Conservation (phyloP, 2,888 invertebrate species). For the Magallana nippona region DNA sequence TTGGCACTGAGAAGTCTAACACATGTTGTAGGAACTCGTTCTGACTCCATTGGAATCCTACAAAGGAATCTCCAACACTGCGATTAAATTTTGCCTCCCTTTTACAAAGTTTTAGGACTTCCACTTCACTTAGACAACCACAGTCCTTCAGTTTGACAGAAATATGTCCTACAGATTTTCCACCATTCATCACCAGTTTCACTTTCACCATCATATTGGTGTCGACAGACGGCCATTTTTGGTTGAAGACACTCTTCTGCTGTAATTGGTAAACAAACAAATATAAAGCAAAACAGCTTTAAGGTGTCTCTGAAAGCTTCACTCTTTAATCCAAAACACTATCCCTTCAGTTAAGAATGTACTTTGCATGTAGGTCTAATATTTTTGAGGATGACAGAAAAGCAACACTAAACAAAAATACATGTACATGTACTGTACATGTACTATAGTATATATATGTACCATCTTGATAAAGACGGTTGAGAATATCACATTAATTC, state of each 20-base stretch:
- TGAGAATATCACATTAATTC: too few species aligned
- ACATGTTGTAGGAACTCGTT: slow-evolving; percentile 8
- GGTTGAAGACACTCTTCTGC: slow-evolving; percentile 67
- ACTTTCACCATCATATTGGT: slow-evolving; percentile 52
- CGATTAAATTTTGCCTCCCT: not conserved
- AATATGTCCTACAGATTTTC: not conserved
- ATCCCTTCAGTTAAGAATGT: not conserved
- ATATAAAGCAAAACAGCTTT: not conserved
- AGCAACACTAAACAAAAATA: too few species aligned
- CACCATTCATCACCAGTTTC: not conserved
- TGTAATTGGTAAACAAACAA: slow-evolving; percentile 49
- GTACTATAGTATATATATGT: too few species aligned
- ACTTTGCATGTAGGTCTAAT: too few species aligned
- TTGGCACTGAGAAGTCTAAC: slow-evolving; percentile 9
- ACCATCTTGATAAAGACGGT: too few species aligned
- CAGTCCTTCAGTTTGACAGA: not conserved
- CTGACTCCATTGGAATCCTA: not conserved
- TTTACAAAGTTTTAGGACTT: not conserved
- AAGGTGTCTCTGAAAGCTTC: not conserved
- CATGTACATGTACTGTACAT: too few species aligned
- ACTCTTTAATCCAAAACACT: not conserved
- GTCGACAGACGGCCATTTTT: slow-evolving; percentile 75
- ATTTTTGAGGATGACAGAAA: too few species aligned
- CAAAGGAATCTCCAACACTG: not conserved
- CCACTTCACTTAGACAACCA: not conserved